Conservation (phyloP, 2,113 vertebrate genomes). For the Macrotus californicus region DNA sequence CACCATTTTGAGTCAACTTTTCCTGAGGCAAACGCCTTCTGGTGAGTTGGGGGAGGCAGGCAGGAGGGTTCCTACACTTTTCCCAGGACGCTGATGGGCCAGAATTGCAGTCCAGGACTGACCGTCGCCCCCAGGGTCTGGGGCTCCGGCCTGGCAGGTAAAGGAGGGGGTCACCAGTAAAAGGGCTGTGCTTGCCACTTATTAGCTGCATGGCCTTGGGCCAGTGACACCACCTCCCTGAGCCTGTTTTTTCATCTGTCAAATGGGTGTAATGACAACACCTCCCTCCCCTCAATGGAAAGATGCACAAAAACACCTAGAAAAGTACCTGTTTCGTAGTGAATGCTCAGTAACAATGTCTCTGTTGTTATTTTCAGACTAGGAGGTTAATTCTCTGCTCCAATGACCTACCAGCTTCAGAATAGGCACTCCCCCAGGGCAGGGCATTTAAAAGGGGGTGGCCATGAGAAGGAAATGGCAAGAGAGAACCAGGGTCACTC, state of each 20-base stretch:
- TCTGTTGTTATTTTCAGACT: not conserved
- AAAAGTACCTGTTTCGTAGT: not conserved
- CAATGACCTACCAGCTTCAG: not conserved
- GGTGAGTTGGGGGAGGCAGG: not conserved
- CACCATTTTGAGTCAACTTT: not conserved
- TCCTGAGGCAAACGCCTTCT: not conserved
- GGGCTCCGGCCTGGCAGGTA: not conserved
- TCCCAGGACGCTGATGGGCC: not conserved
- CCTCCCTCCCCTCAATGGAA: not conserved
- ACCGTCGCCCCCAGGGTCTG: not conserved
- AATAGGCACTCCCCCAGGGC: not conserved
- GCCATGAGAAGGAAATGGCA: not conserved
- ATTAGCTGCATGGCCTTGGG: not conserved
- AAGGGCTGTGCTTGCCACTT: not conserved
- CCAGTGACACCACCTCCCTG: not conserved
- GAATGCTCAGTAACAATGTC: fast-evolving
- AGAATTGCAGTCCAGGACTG: not conserved
- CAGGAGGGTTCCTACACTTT: not conserved
- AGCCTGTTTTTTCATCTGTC: not conserved
- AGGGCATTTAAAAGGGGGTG: not conserved
- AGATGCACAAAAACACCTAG: not conserved
- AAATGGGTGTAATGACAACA: not conserved
- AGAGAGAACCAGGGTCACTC: not conserved
- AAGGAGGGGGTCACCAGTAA: not conserved
- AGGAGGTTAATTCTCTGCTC: not conserved